A percentile compares a stretch with the other conserved stretches of the same genome.
These are phyloP conservation scores for Peromyscus polionotus DNA, from an alignment of 2,113 vertebrate species.

Conservation along the genomic window DNA sequence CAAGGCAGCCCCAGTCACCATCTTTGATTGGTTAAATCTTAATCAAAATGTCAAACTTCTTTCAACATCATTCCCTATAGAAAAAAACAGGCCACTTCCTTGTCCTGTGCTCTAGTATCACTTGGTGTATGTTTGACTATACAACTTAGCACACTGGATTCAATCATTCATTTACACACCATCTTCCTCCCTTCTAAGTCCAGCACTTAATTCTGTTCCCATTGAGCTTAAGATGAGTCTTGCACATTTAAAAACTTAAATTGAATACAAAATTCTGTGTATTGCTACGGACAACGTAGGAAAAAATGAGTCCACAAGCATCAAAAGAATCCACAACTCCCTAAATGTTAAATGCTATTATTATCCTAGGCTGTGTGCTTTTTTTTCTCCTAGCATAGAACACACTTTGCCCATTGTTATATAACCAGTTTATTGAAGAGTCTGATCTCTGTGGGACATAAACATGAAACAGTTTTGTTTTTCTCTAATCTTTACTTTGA, in stretches of 20 bases:
- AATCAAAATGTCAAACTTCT: conserved; percentile 55
- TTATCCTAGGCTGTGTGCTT: conserved; percentile 16
- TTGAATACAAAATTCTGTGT: conserved; percentile 8
- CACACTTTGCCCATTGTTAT: conserved; percentile 59
- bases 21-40: conserved; percentile 27
- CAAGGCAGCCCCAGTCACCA: neutral
- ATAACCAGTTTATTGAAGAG: conserved; percentile 79
- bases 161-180: conserved; percentile 2
- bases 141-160: neutral
- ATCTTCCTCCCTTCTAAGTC: neutral
- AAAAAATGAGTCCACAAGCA: neutral
- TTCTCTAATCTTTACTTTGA: conserved; percentile 80
- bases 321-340: neutral
- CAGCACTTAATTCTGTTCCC: neutral
- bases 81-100: conserved; percentile 1
- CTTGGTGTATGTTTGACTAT: neutral
- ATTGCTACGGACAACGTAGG: neutral
- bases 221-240: neutral
- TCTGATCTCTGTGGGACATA: conserved; percentile 74
- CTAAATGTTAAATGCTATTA: conserved; percentile 37
- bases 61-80: neutral
- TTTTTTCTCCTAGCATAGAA: conserved; percentile 48
- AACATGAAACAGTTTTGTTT: conserved; percentile 82
- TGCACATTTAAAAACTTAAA: neutral
- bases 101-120: neutral